Evolutionary conservation across 35 echinoderm and acorn worm species (phyloP).

Genomic region (Nesometra sesokonis): DNA sequence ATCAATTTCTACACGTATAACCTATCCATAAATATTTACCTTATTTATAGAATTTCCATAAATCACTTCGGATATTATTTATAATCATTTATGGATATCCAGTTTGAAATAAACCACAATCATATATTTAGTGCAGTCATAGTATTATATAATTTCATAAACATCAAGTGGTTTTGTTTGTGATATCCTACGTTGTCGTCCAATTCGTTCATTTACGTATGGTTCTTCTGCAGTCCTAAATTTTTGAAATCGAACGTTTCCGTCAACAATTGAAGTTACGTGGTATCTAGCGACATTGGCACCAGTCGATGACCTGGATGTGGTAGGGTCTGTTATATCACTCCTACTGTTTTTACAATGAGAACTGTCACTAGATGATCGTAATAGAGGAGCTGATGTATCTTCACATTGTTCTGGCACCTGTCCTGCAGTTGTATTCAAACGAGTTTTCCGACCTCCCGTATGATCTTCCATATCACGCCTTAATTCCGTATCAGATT

Average conservation of each 20-base stretch:
- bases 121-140: too few relatives aligned
- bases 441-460: neutral
- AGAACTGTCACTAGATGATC: neutral
- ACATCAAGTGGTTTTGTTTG: neutral
- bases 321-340: neutral
- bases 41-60: too few relatives aligned
- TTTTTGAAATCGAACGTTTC: neutral
- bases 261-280: neutral
- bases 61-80: too few relatives aligned
- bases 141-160: neutral
- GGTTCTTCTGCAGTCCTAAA: neutral
- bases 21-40: too few relatives aligned
- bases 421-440: neutral
- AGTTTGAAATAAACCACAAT: too few relatives aligned
- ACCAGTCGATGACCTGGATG: neutral
- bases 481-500: neutral
- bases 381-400: neutral
- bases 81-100: too few relatives aligned
- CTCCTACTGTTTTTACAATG: neutral
- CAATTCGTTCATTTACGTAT: neutral
- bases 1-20: too few relatives aligned
- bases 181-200: neutral
- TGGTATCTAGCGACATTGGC: neutral
- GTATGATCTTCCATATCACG: neutral
- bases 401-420: neutral